Conservation (phyloP, 1,140 invertebrate genomes). For the Magallana angulata region DNA sequence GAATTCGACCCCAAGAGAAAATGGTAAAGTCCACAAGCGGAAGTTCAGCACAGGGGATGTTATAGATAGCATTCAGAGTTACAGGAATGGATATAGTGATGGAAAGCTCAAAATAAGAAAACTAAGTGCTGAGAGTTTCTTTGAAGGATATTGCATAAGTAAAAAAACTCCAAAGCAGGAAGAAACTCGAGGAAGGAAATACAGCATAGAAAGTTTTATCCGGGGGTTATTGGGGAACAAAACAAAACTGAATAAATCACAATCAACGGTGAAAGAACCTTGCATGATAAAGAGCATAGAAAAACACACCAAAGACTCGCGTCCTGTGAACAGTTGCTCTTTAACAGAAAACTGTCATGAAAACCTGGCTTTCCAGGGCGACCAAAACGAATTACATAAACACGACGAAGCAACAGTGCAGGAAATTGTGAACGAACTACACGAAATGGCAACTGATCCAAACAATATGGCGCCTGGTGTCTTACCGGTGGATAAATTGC, state of each 20-base stretch:
- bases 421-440: conserved; percentile 14
- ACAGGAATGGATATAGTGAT: background rate
- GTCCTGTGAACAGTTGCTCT: background rate
- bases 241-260: background rate
- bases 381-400: background rate
- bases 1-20: too few species aligned
- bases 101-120: conserved; percentile 23
- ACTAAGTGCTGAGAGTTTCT: conserved; percentile 22
- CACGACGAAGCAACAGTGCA: conserved; percentile 10
- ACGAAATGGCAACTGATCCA: conserved; percentile 2
- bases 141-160: conserved; percentile 9
- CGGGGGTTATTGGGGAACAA: conserved; percentile 18
- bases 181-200: background rate
- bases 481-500: background rate
- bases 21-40: background rate
- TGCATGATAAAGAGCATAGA: background rate
- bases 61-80: background rate
- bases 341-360: background rate
- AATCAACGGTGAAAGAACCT: background rate
- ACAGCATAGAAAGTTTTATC: background rate
- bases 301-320: background rate
- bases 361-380: background rate
- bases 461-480: conserved; percentile 2
- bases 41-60: conserved; percentile 4
- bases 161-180: background rate